These are phyloP conservation scores for Amphiura filiformis DNA, from an alignment of 35 echinoderm and acorn worm genomes.

Conservation along the genomic window DNA sequence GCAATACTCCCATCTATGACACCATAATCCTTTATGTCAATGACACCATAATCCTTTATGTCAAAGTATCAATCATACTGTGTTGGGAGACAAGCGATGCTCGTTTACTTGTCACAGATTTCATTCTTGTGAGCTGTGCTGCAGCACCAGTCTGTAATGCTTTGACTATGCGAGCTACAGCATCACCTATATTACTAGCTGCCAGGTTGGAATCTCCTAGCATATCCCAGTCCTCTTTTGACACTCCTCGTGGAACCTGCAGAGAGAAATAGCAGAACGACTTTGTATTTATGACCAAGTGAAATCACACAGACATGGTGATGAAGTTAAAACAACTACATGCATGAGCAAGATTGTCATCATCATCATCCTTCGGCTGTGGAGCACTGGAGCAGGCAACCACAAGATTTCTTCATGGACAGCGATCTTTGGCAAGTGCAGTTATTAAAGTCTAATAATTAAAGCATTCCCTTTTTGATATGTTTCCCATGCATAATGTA, in stretches of 20 bases:
- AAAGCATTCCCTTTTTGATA: too few species aligned
- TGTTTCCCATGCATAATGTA: too few species aligned
- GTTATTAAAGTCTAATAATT: too few species aligned
- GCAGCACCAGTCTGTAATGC: conserved; percentile 50
- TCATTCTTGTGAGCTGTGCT: conserved; percentile 44
- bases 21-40: background rate
- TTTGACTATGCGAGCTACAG: conserved; percentile 58
- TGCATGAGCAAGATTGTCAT: background rate
- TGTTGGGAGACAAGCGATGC: background rate
- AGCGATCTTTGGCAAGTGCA: too few species aligned
- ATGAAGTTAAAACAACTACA: background rate
- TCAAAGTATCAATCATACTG: background rate
- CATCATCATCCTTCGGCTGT: background rate
- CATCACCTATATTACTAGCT: conserved; percentile 42
- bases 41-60: background rate
- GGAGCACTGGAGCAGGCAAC: too few species aligned
- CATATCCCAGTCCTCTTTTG: conserved; percentile 58
- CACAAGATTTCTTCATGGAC: too few species aligned
- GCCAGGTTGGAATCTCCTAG: conserved; percentile 40
- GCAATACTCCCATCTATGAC: too few species aligned
- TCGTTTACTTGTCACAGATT: conserved; percentile 20
- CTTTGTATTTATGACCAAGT: background rate
- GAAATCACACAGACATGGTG: background rate
- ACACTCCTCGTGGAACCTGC: conserved; percentile 62
- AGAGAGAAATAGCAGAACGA: background rate